phyloP scores from a whole-genome alignment of 2,888 invertebrate genomes.

The Cordilura impudica region DNA sequence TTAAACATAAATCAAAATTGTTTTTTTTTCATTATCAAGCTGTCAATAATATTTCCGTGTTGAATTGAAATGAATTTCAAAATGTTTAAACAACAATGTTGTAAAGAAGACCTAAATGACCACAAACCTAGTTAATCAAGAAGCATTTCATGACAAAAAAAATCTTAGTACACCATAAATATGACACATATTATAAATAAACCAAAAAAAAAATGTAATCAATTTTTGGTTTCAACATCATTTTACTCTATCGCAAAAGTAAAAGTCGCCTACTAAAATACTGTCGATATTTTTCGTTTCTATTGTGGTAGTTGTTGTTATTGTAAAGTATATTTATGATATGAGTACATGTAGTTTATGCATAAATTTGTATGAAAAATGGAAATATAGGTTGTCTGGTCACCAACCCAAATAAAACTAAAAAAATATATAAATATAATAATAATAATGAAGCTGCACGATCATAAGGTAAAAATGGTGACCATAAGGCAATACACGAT shows the following conservation, averaged over 20 bases:
- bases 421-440: not conserved
- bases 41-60: too few relatives aligned
- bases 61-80: conserved; percentile 9
- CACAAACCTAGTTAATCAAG: conserved; percentile 43
- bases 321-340: conserved; percentile 57
- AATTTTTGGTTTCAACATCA: conserved; percentile 48
- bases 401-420: conserved; percentile 36
- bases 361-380: conserved; percentile 52
- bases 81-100: not conserved
- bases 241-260: conserved; percentile 43
- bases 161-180: conserved; percentile 50
- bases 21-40: too few relatives aligned
- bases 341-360: conserved; percentile 57
- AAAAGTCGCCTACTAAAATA: conserved; percentile 54
- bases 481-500: conserved; percentile 60
- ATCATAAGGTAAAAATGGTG: conserved; percentile 46
- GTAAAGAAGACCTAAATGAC: not conserved
- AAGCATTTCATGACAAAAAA: conserved; percentile 53
- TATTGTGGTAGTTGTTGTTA: conserved; percentile 12
- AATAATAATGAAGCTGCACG: conserved; percentile 47
- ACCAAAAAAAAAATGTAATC: conserved; percentile 36
- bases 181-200: conserved; percentile 49
- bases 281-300: conserved; percentile 46
- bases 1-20: too few relatives aligned
- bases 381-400: conserved; percentile 61